phyloP scores from a whole-genome alignment of 2,888 invertebrate genomes.

The Pyrocoelia pectoralis region DNA sequence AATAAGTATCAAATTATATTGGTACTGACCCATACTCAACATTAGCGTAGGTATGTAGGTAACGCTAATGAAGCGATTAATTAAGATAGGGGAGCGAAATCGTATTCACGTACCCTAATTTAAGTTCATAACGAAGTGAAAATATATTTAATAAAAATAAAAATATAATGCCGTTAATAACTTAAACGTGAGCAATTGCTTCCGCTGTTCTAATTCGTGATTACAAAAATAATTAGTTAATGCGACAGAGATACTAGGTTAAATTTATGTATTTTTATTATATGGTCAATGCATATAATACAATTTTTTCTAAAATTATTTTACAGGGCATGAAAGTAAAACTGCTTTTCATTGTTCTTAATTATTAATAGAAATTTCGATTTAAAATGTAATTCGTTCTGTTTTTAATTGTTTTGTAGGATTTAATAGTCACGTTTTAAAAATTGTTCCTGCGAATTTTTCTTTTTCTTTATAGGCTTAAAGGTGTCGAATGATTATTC shows the following conservation, averaged over 20 bases:
- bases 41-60: not conserved
- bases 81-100: not conserved
- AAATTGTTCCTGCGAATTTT: no score
- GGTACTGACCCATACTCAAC: no score
- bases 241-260: conserved; percentile 3
- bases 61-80: not conserved
- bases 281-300: not conserved
- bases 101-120: not conserved
- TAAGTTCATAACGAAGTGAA: not conserved
- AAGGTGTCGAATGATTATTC: no score
- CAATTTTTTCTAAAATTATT: no score
- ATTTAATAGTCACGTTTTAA: no score
- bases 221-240: conserved; percentile 4
- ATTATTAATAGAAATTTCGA: not conserved
- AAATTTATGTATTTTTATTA: conserved; percentile 5
- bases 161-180: not conserved
- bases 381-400: no score
- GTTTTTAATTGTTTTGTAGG: no score
- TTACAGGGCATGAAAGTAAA: not conserved
- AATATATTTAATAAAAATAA: not conserved
- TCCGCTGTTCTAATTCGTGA: conserved; percentile 10
- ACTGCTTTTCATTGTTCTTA: not conserved
- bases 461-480: no score
- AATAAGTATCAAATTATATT: no score
- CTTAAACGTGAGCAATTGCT: conserved; percentile 9